A percentile compares a stretch with the other conserved stretches of the same genome.
Conservation (phyloP, 1,140 invertebrate genomes). For the Euborellia annulipes region DNA sequence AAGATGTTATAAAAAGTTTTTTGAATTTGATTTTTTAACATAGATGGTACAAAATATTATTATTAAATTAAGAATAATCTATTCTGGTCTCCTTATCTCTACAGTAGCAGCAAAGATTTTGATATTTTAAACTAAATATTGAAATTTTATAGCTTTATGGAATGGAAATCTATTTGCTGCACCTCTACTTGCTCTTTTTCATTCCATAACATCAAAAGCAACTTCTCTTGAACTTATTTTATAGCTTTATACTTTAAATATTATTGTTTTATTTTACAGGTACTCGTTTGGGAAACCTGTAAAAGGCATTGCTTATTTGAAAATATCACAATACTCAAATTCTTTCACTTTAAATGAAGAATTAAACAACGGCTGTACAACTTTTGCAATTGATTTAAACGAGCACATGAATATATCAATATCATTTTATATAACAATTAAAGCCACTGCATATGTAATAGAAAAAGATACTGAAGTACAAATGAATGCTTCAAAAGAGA, state of each 20-base stretch:
- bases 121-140: too few species aligned
- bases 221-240: too few species aligned
- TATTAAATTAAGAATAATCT: too few species aligned
- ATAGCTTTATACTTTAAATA: background rate
- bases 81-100: too few species aligned
- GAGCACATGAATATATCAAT: conserved; percentile 20
- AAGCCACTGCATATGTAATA: conserved; percentile 37
- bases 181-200: too few species aligned
- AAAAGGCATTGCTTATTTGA: conserved; percentile 34
- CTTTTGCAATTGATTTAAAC: conserved; percentile 25
- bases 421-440: conserved; percentile 21
- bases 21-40: too few species aligned
- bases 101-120: too few species aligned
- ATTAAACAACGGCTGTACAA: conserved; percentile 26
- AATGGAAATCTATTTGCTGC: too few species aligned
- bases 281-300: conserved; percentile 60
- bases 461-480: conserved; percentile 43
- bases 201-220: too few species aligned
- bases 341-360: conserved; percentile 23
- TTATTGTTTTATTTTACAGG: conserved; percentile 23
- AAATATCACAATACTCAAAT: conserved; percentile 25
- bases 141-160: too few species aligned
- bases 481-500: conserved; percentile 37
- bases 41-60: too few species aligned
- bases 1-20: too few species aligned